Evolutionary conservation across 1,140 invertebrate species (phyloP).

Genomic region (roundworm (Caenorhabditis elegans)): DNA sequence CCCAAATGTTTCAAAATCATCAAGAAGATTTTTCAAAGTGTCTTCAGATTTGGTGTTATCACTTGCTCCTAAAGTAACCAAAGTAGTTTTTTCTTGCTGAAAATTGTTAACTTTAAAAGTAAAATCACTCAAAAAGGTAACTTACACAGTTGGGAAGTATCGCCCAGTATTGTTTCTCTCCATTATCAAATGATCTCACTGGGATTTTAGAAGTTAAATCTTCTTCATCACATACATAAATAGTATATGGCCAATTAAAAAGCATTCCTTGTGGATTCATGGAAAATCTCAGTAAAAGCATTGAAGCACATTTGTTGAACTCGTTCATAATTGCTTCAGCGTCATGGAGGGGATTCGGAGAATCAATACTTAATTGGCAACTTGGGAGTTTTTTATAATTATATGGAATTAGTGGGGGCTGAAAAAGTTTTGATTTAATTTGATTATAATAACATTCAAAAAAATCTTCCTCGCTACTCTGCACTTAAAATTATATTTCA

Average conservation of each 20-base stretch:
- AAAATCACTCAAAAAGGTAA: not conserved
- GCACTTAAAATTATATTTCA: too few species aligned
- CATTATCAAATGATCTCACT: constrained; percentile 2
- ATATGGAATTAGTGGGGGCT: not conserved
- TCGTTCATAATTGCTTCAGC: not conserved
- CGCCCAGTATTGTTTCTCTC: not conserved
- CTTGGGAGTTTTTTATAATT: not conserved
- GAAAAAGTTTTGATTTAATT: not conserved
- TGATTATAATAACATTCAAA: too few species aligned
- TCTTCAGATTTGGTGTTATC: not conserved
- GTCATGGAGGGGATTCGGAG: constrained; percentile 1
- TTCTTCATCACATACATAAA: constrained; percentile 10
- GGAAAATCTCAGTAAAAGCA: not conserved
- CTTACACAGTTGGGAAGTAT: not conserved
- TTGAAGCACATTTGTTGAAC: constrained; percentile 9
- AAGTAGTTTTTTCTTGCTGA: not conserved
- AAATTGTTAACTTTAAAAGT: not conserved
- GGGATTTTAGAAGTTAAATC: not conserved
- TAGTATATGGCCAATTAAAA: constrained; percentile 1
- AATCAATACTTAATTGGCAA: not conserved
- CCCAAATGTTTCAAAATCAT: not conserved
- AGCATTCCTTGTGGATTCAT: constrained; percentile 22
- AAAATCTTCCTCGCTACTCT: too few species aligned
- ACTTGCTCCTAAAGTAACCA: not conserved
- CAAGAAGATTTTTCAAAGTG: not conserved